Evolutionary conservation across 2,888 invertebrate genomes (phyloP).

Genomic region (Mesoligia furuncula): DNA sequence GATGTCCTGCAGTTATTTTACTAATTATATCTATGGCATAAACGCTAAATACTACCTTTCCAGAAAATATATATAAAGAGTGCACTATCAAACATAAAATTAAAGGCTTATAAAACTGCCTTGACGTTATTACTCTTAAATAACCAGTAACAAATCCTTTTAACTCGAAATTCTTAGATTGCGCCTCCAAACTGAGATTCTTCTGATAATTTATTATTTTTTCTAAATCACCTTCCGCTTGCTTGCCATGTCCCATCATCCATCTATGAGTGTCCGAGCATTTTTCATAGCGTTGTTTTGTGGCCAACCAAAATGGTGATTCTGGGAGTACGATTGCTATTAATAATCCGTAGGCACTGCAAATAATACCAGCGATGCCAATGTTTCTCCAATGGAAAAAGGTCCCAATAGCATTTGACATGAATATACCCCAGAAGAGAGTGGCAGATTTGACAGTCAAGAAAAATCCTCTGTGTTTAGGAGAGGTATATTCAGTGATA

Average conservation of each 20-base stretch:
- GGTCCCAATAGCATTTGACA: constrained; percentile 70
- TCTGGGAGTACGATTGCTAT: constrained; percentile 68
- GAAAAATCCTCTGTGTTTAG: constrained; percentile 63
- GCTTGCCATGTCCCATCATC: constrained; percentile 58
- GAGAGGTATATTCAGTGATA: constrained; percentile 52
- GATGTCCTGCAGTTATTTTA: constrained; percentile 64
- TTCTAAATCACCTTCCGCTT: constrained; percentile 54
- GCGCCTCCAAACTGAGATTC: constrained; percentile 30
- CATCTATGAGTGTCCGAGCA: constrained; percentile 59
- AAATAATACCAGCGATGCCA: constrained; percentile 60
- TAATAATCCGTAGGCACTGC: constrained; percentile 55
- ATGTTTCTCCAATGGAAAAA: constrained; percentile 72
- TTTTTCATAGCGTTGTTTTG: constrained; percentile 39
- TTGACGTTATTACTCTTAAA: constrained; percentile 23
- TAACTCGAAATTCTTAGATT: constrained; percentile 25
- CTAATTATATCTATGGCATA: constrained; percentile 72
- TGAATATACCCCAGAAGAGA: constrained; percentile 55
- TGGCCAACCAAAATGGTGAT: constrained; percentile 70
- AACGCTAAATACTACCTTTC: constrained; percentile 58
- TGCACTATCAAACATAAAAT: constrained; percentile 43
- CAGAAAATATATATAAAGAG: constrained; percentile 51
- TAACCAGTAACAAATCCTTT: constrained; percentile 35
- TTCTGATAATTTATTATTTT: constrained; percentile 52
- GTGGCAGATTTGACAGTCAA: constrained; percentile 67
- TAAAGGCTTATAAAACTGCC: constrained; percentile 47